Evolutionary conservation across 2,797 vertebrate species (phyloP), one percentile per base, ranked within the genome.

Genomic region (Gallinago solitaria): DNA sequence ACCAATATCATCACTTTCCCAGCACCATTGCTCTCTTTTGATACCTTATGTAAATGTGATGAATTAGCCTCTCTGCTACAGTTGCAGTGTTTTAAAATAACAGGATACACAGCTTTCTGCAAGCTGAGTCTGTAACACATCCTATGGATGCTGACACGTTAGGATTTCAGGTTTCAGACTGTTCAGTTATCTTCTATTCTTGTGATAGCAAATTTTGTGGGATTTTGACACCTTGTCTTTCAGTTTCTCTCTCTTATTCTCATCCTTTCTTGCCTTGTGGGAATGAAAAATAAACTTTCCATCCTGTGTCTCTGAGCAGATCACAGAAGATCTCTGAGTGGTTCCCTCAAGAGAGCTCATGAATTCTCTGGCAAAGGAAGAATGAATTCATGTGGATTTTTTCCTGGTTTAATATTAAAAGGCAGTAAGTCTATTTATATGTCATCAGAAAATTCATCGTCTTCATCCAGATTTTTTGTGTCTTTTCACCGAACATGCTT

Each of bases 201-300:
- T 93, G 70, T 85, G 71, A 95, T 91, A 79, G 80, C 51, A 82
- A 74, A 90, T 67, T 95, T 60, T 73, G 67, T 14, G 35, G 54
- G 35, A 82, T 93, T 94, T 95, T 96, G 91, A 88, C 85, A 93
- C 82, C 65, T 83, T 83, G 73, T 87, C 83, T 95, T 86, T 93
- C 60, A 80, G n/a, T 61, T 21, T 90, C 37, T 84, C 73, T 83
- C 73, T 80, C 78, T 92, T 50, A 16, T 50, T 83, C 35, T 69
- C 50, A 48, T 76, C 25, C 80, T 83, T 81, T 76, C 23, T 84
- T 81, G 54, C 20, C 54, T 89, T 73, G 33, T 67, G 65, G 79
- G 73, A 93, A 93, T 37, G 74, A 81, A 67, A 82, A 84, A 81
- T 67, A 86, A 92, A 81, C 21, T 85, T 93, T 89, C 75, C 30